A percentile compares a stretch with the other conserved stretches of the same genome.
phyloP scores from a whole-genome alignment of 1,140 invertebrate genomes.

The Drosophila ananassae region DNA sequence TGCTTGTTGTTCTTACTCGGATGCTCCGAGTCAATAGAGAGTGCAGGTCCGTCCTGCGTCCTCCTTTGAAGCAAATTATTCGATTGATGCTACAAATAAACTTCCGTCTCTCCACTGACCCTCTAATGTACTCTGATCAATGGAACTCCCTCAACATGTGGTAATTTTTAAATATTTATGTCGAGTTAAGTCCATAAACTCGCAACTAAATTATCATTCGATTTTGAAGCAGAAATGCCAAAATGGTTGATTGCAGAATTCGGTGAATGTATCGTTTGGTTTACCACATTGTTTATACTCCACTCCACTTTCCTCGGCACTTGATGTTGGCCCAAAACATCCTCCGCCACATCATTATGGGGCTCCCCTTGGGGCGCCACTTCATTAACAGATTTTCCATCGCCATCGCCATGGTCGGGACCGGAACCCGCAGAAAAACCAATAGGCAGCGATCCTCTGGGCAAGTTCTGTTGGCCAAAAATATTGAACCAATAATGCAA shows the following conservation, averaged over 20 bases:
- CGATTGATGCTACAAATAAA: constrained; percentile 65
- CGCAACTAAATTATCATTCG: neutral
- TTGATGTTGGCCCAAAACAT: constrained; percentile 15
- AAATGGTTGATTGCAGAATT: neutral
- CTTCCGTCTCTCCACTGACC: constrained; percentile 57
- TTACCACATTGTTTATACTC: constrained; percentile 13
- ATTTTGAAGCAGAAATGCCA: neutral
- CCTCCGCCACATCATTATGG: constrained; percentile 30
- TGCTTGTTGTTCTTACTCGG: constrained; percentile 45
- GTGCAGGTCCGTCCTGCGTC: neutral
- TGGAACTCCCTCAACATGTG: neutral
- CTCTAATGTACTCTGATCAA: constrained; percentile 26
- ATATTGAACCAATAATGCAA: constrained; percentile 63
- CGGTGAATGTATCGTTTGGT: constrained; percentile 1
- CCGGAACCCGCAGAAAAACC: constrained; percentile 41
- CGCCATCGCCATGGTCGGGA: constrained; percentile 21
- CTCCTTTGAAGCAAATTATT: constrained; percentile 36
- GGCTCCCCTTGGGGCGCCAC: constrained; percentile 34
- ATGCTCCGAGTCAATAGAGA: neutral
- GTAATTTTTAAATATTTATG: neutral
- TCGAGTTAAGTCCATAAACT: neutral
- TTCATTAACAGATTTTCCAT: constrained; percentile 54
- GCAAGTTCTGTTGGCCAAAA: constrained; percentile 37
- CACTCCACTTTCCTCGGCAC: neutral
- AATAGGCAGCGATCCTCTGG: constrained; percentile 3